Evolutionary conservation across 2,113 vertebrate genomes (phyloP).

Genomic region (Datnioides undecimradiatus): DNA sequence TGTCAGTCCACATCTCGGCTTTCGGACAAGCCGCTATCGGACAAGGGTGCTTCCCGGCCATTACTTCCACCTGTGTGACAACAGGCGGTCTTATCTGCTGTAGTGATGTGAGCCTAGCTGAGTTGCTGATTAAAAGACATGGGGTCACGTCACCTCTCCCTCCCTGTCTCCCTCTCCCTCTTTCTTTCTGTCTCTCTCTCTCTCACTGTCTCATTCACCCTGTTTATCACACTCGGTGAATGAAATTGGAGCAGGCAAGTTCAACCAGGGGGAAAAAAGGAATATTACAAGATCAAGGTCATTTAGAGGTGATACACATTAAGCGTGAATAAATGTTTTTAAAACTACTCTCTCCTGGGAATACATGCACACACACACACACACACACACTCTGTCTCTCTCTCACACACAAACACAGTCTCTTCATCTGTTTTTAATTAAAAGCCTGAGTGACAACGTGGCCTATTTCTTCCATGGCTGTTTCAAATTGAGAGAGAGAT

Average conservation of each 20-base stretch:
- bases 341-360: conserved; percentile 56
- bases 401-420: conserved; percentile 16
- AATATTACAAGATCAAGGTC: conserved; percentile 48
- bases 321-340: conserved; percentile 64
- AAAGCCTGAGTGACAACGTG: conserved; percentile 78
- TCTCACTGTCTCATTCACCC: conserved; percentile 17
- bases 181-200: background rate
- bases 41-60: conserved; percentile 59
- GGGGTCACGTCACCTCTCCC: conserved; percentile 56
- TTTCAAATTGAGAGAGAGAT: conserved; percentile 79
- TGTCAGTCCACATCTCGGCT: conserved; percentile 71
- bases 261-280: conserved; percentile 5
- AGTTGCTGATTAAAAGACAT: conserved; percentile 82
- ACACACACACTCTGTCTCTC: conserved; percentile 22
- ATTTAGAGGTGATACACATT: conserved; percentile 61
- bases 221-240: conserved; percentile 32
- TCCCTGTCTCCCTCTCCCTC: background rate
- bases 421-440: conserved; percentile 79
- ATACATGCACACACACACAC: conserved; percentile 4
- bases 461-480: conserved; percentile 75
- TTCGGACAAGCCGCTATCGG: conserved; percentile 75
- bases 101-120: conserved; percentile 68
- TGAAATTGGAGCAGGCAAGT: conserved; percentile 19
- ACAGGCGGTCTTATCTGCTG: conserved; percentile 78
- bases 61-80: conserved; percentile 79